Base-by-base conservation (phyloP, 2,113 vertebrate species). In the Oxyura jamaicensis region DNA sequence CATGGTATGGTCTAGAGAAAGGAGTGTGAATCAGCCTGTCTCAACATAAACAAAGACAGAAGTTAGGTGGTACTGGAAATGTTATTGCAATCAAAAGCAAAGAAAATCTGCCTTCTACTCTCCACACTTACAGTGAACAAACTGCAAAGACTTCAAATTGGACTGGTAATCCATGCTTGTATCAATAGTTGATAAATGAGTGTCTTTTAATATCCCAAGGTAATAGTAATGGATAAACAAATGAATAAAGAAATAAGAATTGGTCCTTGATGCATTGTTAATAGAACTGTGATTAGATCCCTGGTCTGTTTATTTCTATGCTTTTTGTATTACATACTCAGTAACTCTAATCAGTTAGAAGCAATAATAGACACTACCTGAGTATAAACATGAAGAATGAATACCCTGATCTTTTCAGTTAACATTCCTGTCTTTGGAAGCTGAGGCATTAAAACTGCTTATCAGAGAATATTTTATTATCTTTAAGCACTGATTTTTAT, bases 211-310 rank as follows among this genome's bases (percentile, higher is more conserved):
- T 6, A 71, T 92, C 26, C 69, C n/a, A 73, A 78, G 74, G 13
- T 89, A 89, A 87, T 59, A 79, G 67, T 63, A 92, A 83, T 42
- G 22, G n/a, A 81, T 63, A 92, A 89, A 58, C 13, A 95, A 84
- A 87, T 71, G 3, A 89, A 74, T 72, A 60, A 91, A 84, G 21
- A 82, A 86, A 44, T 67, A 95, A 72, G 25, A 92, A 68, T 39
- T 65, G n/a, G 26, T 84, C 53, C 62, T 88, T 44, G 29, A 82
- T 78, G 60, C n/a, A 52, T 25, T 1, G 0, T 35, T 95, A 53
- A 33, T n/a, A 33, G 31, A 75, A 26, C 12, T 29, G 19, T 44
- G 66, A 60, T 91, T 79, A 87, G 29, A 72, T 82, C 15, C 26
- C 29, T 75, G 1, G 1, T 79, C 29, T 41, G 35, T 60, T 33